A percentile compares a stretch with the other conserved stretches of the same genome.
phyloP scores from a whole-genome alignment of 2,888 invertebrate species.

The Troides oblongomaculatus region DNA sequence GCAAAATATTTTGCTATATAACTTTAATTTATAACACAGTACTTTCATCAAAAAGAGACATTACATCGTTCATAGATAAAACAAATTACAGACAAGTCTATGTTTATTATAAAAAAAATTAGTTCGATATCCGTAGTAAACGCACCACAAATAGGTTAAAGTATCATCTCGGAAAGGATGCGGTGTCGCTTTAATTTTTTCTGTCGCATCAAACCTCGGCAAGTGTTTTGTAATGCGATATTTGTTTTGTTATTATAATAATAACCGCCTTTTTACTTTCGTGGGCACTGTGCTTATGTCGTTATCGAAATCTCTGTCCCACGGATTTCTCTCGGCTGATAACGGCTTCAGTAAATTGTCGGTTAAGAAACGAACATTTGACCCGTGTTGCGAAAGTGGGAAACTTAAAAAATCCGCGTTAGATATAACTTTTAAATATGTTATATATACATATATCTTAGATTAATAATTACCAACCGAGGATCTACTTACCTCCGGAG shows the following conservation, averaged over 20 bases:
- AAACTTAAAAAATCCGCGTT: too few species aligned
- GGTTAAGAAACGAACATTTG: background rate
- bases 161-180: constrained; percentile 31
- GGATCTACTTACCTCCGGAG: too few species aligned
- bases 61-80: too few species aligned
- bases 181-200: constrained; percentile 26
- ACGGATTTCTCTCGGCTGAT: constrained; percentile 11
- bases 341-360: constrained; percentile 2
- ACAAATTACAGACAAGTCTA: too few species aligned
- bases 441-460: too few species aligned
- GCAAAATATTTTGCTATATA: too few species aligned
- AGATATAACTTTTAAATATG: too few species aligned
- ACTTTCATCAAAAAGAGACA: too few species aligned
- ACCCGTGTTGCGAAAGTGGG: too few species aligned
- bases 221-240: constrained; percentile 28
- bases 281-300: constrained; percentile 23
- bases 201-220: constrained; percentile 13
- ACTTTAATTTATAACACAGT: too few species aligned
- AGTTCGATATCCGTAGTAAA: constrained; percentile 2
- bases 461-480: too few species aligned
- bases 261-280: constrained; percentile 22
- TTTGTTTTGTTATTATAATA: constrained; percentile 31
- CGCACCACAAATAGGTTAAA: constrained; percentile 30
- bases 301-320: background rate
- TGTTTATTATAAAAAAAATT: too few species aligned